Conservation (phyloP, 2,113 vertebrate genomes). For the Nematolebias whitei region DNA sequence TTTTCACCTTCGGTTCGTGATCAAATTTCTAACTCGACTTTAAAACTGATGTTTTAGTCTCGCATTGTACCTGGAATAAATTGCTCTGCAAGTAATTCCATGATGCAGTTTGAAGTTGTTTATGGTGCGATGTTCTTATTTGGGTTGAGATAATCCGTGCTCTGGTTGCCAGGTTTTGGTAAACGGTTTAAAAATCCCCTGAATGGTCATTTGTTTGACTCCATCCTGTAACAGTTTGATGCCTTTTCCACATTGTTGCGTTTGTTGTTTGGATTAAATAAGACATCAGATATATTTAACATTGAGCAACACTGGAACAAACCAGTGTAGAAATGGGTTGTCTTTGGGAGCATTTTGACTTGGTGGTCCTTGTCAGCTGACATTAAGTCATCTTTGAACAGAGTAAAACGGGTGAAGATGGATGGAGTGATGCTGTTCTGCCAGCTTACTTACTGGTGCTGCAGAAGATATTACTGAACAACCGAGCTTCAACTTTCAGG, state of each 20-base stretch:
- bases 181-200: no score
- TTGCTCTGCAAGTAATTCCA: not conserved
- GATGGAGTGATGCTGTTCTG: constrained; percentile 7
- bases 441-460: constrained; percentile 22
- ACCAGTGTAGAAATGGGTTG: no score
- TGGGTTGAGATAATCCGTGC: no score
- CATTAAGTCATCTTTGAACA: not conserved
- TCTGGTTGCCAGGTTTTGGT: no score
- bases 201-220: no score
- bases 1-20: constrained; percentile 1
- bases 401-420: not conserved
- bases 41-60: not conserved
- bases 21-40: not conserved
- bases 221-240: no score
- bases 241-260: no score
- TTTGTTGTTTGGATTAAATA: no score
- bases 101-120: not conserved
- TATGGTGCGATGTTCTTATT: not conserved
- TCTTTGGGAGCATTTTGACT: no score
- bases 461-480: not conserved
- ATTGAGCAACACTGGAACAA: no score
- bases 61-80: not conserved
- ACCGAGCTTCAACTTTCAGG: not conserved
- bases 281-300: no score
- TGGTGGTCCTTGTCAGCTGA: no score